A percentile compares a stretch with the other conserved stretches of the same genome.
phyloP scores from a whole-genome alignment of 2,888 invertebrate genomes.

The Drepana falcataria region DNA sequence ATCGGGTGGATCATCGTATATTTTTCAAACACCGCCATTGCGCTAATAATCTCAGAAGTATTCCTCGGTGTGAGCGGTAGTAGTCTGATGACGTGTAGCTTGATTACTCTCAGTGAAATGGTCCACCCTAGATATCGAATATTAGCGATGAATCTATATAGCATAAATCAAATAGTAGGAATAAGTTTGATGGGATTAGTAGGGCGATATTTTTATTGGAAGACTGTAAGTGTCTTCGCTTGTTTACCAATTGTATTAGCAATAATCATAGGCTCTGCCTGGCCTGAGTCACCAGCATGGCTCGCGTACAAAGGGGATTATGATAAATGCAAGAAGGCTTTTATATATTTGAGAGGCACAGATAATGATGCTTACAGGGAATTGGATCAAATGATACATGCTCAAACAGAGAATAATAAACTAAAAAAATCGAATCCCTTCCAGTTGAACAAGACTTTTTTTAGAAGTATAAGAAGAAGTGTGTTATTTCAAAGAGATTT shows the following conservation, averaged over 20 bases:
- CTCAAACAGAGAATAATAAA: not conserved
- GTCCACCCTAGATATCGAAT: not conserved
- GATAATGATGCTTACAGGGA: not conserved
- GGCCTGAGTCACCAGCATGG: constrained; percentile 2
- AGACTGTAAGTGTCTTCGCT: not conserved
- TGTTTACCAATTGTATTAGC: not conserved
- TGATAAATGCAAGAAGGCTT: not conserved
- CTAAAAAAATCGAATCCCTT: constrained; percentile 4
- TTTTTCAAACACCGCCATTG: not conserved
- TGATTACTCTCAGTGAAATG: constrained; percentile 1
- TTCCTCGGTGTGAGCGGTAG: constrained; percentile 1
- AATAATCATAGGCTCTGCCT: not conserved
- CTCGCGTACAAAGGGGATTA: constrained; percentile 1
- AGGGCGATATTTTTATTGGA: not conserved
- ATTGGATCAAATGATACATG: not conserved
- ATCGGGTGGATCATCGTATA: not conserved
- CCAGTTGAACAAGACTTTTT: constrained; percentile 7
- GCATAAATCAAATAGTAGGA: not conserved
- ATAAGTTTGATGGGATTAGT: not conserved
- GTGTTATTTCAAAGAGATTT: constrained; percentile 8
- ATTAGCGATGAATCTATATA: not conserved
- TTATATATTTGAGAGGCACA: not conserved
- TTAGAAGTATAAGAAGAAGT: too few relatives aligned
- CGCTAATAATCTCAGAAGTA: not conserved
- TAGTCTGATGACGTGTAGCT: not conserved